Conservation (phyloP, 2,888 invertebrate species). For the Orchesellides sinensis region DNA sequence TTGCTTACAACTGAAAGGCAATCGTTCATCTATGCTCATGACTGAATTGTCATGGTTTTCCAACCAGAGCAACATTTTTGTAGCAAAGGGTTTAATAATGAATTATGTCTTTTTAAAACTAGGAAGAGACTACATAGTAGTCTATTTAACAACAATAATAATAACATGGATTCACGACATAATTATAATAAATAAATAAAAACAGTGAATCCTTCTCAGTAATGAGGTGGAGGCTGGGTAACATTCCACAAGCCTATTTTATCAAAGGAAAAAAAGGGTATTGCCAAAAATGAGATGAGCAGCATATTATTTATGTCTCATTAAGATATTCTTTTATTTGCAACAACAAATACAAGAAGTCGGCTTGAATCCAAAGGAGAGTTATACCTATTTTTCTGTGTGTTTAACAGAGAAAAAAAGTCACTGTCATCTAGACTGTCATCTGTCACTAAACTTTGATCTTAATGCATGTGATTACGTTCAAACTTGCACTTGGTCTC, state of each 20-base stretch:
- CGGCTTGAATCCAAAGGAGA: background rate
- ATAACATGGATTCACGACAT: constrained; percentile 18
- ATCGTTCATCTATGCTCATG: constrained; percentile 48
- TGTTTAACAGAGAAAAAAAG: background rate
- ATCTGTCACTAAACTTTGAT: constrained; percentile 20
- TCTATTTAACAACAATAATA: background rate
- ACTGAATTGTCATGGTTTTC: constrained; percentile 64
- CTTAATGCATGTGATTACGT: constrained; percentile 19
- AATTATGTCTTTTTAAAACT: constrained; percentile 42
- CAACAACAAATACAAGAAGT: constrained; percentile 14
- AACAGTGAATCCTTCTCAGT: constrained; percentile 29
- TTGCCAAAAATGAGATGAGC: constrained; percentile 39
- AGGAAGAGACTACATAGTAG: constrained; percentile 55
- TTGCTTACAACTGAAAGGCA: constrained; percentile 20
- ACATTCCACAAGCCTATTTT: constrained; percentile 8
- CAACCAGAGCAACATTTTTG: constrained; percentile 42
- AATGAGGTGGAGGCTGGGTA: background rate
- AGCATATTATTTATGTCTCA: constrained; percentile 43
- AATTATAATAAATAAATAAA: constrained; percentile 55
- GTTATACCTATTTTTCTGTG: background rate
- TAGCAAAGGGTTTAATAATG: constrained; percentile 15
- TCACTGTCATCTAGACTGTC: background rate
- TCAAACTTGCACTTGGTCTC: background rate
- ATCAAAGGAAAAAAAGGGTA: constrained; percentile 25
- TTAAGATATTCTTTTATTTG: constrained; percentile 21